Evolutionary conservation across 2,113 vertebrate genomes (phyloP).

Genomic region (Pomatorhinus ruficollis): DNA sequence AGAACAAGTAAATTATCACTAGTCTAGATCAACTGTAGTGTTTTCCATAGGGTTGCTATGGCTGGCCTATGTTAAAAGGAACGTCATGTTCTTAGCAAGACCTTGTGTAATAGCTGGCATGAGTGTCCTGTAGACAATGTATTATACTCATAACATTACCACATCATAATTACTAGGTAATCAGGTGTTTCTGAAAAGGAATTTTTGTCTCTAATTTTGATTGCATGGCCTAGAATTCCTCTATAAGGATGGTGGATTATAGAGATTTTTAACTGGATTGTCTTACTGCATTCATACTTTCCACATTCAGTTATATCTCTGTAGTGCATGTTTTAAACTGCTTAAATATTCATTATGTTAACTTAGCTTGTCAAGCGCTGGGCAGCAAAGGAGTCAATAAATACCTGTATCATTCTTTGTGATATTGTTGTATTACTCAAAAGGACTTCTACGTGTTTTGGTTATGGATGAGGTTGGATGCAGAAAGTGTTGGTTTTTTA

Average conservation of each 20-base stretch:
- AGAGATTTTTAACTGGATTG: not conserved
- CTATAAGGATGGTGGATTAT: not conserved
- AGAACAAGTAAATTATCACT: slow-evolving; percentile 30
- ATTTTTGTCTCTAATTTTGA: slow-evolving; percentile 17
- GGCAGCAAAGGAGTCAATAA: not conserved
- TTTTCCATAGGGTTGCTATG: slow-evolving; percentile 37
- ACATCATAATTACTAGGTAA: slow-evolving; percentile 33
- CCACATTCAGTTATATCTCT: not conserved
- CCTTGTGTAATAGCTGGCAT: slow-evolving; percentile 43
- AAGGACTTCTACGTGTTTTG: not conserved
- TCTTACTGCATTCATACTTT: not conserved
- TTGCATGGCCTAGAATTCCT: slow-evolving; percentile 2
- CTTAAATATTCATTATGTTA: not conserved
- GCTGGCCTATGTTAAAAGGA: not conserved
- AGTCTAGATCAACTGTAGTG: slow-evolving; percentile 11
- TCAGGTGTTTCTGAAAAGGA: slow-evolving; percentile 31
- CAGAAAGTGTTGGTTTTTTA: not conserved
- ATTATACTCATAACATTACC: not conserved
- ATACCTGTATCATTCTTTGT: not conserved
- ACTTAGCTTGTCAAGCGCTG: not conserved
- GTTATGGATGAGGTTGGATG: not conserved
- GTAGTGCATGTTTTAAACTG: not conserved
- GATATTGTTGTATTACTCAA: not conserved
- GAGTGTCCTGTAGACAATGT: not conserved
- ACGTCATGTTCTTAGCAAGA: slow-evolving; percentile 20